Percentiles rank a stretch among this genome's conserved stretches.
These are phyloP conservation scores for Drosophila phalerata DNA, from an alignment of 2,888 invertebrate genomes.

Conservation along the genomic window DNA sequence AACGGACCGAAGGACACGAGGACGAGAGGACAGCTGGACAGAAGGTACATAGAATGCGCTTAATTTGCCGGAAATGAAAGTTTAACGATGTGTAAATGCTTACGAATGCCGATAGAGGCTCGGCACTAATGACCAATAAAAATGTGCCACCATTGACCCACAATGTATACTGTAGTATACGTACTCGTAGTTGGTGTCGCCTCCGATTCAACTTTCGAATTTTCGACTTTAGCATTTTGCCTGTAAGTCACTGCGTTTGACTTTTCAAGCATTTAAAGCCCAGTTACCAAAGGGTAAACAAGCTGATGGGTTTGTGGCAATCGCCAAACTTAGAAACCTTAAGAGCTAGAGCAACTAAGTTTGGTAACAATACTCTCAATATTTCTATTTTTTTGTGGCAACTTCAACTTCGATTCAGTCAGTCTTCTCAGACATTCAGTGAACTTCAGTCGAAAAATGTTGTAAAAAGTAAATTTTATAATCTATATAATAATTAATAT, in stretches of 20 bases:
- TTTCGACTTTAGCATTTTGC: constrained; percentile 51
- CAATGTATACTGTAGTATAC: constrained; percentile 13
- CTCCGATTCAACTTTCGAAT: constrained; percentile 43
- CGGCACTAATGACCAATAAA: constrained; percentile 79
- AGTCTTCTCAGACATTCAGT: too few relatives aligned
- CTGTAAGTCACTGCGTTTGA: constrained; percentile 22
- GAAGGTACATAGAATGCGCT: constrained; percentile 74
- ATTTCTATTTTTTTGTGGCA: too few relatives aligned
- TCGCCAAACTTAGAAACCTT: too few relatives aligned
- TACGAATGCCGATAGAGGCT: constrained; percentile 78
- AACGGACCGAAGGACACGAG: constrained; percentile 6
- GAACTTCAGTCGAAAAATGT: too few relatives aligned
- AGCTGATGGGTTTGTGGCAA: neutral
- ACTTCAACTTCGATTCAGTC: too few relatives aligned
- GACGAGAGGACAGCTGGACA: constrained; percentile 6
- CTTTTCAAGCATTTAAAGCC: constrained; percentile 69
- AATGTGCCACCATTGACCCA: constrained; percentile 63
- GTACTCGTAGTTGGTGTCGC: constrained; percentile 11
- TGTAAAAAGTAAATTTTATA: too few relatives aligned
- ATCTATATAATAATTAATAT: too few relatives aligned
- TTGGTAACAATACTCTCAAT: too few relatives aligned
- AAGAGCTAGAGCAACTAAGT: too few relatives aligned
- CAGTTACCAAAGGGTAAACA: neutral
- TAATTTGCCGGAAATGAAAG: constrained; percentile 81
- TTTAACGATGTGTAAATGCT: constrained; percentile 82